These are phyloP conservation scores for Saimiri boliviensis DNA, from an alignment of 2,113 vertebrate species.

Conservation along the genomic window DNA sequence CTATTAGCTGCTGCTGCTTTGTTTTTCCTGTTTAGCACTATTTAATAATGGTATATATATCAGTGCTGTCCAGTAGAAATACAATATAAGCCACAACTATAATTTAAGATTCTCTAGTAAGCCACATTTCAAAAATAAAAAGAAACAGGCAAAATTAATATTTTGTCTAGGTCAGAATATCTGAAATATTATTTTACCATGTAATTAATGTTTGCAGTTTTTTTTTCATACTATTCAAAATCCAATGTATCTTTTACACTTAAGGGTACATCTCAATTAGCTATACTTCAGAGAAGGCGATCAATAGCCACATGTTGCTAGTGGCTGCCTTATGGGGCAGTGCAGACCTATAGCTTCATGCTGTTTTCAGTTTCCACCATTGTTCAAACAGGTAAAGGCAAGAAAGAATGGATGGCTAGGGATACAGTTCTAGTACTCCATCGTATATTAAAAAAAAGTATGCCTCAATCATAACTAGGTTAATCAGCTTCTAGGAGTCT, in stretches of 20 bases:
- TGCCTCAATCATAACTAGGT: background rate
- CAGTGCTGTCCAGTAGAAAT: background rate
- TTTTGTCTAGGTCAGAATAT: background rate
- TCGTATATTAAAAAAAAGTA: background rate
- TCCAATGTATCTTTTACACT: background rate
- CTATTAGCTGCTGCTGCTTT: background rate
- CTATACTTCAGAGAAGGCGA: background rate
- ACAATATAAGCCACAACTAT: background rate
- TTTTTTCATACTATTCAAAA: constrained; percentile 14
- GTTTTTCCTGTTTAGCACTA: background rate
- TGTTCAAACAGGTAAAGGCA: background rate
- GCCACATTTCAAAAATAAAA: constrained; percentile 41
- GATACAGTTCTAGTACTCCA: background rate
- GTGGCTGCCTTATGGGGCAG: background rate
- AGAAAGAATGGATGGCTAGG: background rate
- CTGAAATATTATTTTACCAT: constrained; percentile 43
- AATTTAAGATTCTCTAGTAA: constrained; percentile 21
- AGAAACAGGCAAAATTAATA: constrained; percentile 19
- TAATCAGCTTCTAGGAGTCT: background rate
- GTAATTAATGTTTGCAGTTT: background rate
- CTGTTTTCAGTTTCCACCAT: constrained; percentile 7
- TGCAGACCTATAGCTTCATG: background rate
- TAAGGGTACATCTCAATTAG: background rate
- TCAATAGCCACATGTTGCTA: background rate
- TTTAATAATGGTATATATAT: background rate